phyloP scores from a whole-genome alignment of 2,113 vertebrate genomes.

The Fulica atra region DNA sequence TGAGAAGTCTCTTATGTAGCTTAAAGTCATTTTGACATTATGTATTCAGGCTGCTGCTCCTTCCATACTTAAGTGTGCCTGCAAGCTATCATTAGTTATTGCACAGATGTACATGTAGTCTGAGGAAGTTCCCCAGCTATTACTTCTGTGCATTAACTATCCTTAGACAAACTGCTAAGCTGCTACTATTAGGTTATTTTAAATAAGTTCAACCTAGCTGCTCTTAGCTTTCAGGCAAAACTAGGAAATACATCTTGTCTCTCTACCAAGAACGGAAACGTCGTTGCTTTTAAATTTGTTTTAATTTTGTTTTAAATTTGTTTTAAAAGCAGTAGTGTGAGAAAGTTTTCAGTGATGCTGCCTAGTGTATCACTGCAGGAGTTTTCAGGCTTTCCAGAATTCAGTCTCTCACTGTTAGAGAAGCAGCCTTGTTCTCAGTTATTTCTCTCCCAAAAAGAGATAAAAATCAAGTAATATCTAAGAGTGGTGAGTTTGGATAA shows the following conservation, averaged over 20 bases:
- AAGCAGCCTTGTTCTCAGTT: background rate
- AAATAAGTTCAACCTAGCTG: background rate
- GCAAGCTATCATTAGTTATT: background rate
- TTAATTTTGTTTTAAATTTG: background rate
- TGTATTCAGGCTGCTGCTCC: background rate
- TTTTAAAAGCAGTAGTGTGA: background rate
- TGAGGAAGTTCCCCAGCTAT: background rate
- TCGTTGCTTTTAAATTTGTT: background rate
- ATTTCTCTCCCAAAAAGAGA: background rate
- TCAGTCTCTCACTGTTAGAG: background rate
- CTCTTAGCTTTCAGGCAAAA: background rate
- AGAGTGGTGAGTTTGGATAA: background rate
- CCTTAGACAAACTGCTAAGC: background rate
- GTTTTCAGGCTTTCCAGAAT: too few species aligned
- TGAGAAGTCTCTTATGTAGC: background rate
- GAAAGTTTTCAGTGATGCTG: background rate
- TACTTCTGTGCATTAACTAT: background rate
- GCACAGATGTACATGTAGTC: background rate
- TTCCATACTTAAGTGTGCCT: background rate
- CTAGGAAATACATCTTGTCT: background rate
- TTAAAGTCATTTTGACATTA: background rate
- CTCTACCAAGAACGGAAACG: background rate
- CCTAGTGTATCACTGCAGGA: background rate
- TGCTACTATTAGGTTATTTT: background rate
- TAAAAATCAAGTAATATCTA: background rate